Evolutionary conservation across 2,888 invertebrate genomes (phyloP), one percentile per base, ranked within the genome.

Genomic region (Eupsilia transversa): DNA sequence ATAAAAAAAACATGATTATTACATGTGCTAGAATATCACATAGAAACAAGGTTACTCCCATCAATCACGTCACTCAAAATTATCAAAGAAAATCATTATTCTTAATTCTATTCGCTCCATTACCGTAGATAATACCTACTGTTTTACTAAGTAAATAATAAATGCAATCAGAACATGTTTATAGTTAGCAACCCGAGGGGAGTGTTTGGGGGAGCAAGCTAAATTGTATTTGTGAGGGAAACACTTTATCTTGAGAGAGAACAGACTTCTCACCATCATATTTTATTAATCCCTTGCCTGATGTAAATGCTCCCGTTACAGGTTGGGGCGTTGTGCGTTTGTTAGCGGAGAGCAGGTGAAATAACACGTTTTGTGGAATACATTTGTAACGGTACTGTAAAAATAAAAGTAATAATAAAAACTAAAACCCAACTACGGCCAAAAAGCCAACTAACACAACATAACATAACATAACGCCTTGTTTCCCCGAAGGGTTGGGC

Each of bases 281-380:
- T 86, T 86, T 86, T 86, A 86, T 86, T 78, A 86, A 86, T 85
- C 85, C 80, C 82, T n/a, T 43, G 80, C 43, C 79, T 77, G 78
- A 86, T 83, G 79, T 82, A 80, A 82, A 85, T 75, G 72, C 33
- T 59, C 52, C 61, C 23, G 63, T 78, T 77, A 79, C 69, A 67
- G 56, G 59, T 70, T 23, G 64, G 57, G 64, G 33, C 3, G 10
- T 0, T n/a, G 76, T 6, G 1, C 14, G 63, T 30, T 33, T 64
- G 56, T 3, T 0, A 75, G 75, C 82, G 82, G 27, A 0, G 1
- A 61, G 41, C 33, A 56, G 52, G 6, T 14, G 7, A 3, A 27
- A 38, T 30, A 27, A 30, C 27, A 64, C 17, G 27, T 43, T 49
- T 54, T 35, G 12, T 12, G 52, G 12, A 52, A 12, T 12, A n/a